phyloP scores from a whole-genome alignment of 2,888 invertebrate genomes.

The Dicranocentrus wangi region DNA sequence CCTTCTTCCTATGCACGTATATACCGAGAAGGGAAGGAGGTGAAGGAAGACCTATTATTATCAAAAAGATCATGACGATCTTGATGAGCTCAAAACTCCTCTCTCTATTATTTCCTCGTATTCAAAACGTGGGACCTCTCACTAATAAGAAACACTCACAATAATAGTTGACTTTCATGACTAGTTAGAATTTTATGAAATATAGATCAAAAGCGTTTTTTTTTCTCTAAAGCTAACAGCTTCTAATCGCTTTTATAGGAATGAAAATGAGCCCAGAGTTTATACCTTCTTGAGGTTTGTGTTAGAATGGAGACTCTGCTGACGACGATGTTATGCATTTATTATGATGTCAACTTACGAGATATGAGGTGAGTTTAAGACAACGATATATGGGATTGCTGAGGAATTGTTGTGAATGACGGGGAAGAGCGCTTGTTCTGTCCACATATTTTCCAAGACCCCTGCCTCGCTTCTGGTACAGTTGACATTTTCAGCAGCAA shows the following conservation, averaged over 20 bases:
- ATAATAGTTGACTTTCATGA: too few relatives aligned
- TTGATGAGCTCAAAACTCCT: slow-evolving; percentile 40
- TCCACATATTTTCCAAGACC: slow-evolving; percentile 52
- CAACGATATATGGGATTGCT: slow-evolving; percentile 41
- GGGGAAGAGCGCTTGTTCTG: neutral
- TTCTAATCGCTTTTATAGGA: too few relatives aligned
- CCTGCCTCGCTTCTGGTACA: slow-evolving; percentile 59
- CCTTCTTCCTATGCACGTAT: neutral
- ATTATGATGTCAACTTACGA: slow-evolving; percentile 3
- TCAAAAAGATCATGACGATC: slow-evolving; percentile 60
- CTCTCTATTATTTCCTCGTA: slow-evolving; percentile 4
- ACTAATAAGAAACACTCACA: neutral
- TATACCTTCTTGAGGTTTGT: too few relatives aligned
- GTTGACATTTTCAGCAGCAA: slow-evolving; percentile 59
- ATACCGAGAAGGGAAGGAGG: slow-evolving; percentile 26
- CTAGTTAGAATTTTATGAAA: too few relatives aligned
- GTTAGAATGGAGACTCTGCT: neutral
- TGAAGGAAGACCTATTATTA: slow-evolving; percentile 62
- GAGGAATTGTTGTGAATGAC: neutral
- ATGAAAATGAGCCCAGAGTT: too few relatives aligned
- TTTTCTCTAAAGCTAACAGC: too few relatives aligned
- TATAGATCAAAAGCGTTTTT: too few relatives aligned
- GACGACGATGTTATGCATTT: neutral
- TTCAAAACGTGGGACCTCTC: neutral
- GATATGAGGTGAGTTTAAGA: slow-evolving; percentile 35